These are phyloP conservation scores for Nautilus pompilius DNA, from an alignment of 1,140 invertebrate genomes.

Conservation along the genomic window DNA sequence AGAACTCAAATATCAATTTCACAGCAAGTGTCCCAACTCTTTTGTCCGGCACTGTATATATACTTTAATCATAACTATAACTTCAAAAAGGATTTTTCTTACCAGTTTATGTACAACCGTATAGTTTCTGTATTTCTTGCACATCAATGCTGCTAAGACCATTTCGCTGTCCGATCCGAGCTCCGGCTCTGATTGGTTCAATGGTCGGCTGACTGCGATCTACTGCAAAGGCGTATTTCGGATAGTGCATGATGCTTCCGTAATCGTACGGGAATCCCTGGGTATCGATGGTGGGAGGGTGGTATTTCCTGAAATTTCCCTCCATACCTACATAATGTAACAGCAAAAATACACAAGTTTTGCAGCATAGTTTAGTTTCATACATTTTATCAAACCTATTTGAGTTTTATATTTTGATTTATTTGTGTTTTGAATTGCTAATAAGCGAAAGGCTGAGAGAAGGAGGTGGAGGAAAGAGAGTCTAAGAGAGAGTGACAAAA, in stretches of 20 bases:
- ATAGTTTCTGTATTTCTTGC: constrained; percentile 58
- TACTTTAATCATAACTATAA: neutral
- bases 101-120: constrained; percentile 41
- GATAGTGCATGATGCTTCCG: constrained; percentile 47
- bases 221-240: constrained; percentile 82
- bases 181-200: constrained; percentile 44
- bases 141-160: constrained; percentile 57
- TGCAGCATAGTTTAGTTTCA: no score
- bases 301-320: constrained; percentile 14
- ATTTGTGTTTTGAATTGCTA: no score
- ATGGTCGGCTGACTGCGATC: constrained; percentile 59
- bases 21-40: no score
- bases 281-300: constrained; percentile 5
- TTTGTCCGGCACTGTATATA: no score
- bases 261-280: constrained; percentile 17
- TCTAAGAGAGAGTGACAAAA: no score
- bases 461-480: no score
- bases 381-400: no score
- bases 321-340: neutral
- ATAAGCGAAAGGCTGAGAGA: no score
- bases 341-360: no score
- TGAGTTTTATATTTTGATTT: no score
- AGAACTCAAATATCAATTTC: no score
- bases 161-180: constrained; percentile 54
- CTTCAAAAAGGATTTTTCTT: neutral